A percentile compares a stretch with the other conserved stretches of the same genome.
Conservation (phyloP, 2,113 vertebrate species). For the Neomonachus schauinslandi region DNA sequence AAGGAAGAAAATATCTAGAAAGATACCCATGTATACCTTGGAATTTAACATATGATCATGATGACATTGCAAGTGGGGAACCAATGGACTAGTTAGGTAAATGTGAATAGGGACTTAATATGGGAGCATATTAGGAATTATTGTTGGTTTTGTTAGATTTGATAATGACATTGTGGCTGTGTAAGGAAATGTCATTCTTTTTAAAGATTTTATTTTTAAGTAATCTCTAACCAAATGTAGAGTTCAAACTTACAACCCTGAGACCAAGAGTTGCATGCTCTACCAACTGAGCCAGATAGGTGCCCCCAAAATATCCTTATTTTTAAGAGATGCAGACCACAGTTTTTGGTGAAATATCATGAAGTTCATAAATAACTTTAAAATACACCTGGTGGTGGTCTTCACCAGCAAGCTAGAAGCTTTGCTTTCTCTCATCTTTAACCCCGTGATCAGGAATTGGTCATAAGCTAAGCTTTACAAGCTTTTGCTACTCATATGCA, state of each 20-base stretch:
- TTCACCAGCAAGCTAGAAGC: not conserved
- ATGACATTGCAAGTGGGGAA: not conserved
- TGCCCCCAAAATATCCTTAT: not conserved
- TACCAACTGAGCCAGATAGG: not conserved
- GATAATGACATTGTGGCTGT: not conserved
- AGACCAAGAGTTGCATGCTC: not conserved
- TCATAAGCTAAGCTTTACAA: not conserved
- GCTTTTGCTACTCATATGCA: not conserved
- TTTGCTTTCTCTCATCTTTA: not conserved
- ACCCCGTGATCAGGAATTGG: not conserved
- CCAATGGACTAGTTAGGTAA: not conserved
- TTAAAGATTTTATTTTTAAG: not conserved
- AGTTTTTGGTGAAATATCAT: not conserved
- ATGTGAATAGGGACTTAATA: not conserved
- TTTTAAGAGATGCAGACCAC: not conserved
- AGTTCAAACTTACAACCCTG: not conserved
- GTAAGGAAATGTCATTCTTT: not conserved
- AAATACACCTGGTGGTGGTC: not conserved
- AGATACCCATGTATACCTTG: not conserved
- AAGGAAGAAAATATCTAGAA: conserved; percentile 22
- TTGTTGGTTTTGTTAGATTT: not conserved
- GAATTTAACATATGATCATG: not conserved
- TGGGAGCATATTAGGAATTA: not conserved
- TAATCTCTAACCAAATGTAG: not conserved
- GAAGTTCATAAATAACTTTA: not conserved